Evolutionary conservation across 1,140 invertebrate species (phyloP).

Genomic region (Drosophila tropicalis): DNA sequence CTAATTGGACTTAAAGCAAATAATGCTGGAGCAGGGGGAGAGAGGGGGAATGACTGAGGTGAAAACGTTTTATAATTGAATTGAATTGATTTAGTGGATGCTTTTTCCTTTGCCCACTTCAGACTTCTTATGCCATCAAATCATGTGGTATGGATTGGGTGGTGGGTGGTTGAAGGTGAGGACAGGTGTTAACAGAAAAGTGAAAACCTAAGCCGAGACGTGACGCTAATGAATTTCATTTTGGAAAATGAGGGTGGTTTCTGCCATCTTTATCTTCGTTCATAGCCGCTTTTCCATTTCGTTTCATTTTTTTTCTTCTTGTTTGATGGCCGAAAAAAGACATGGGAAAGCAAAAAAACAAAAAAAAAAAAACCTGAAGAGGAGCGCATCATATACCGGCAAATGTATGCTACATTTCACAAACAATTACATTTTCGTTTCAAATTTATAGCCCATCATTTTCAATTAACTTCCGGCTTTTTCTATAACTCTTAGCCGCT

Average conservation of each 20-base stretch:
- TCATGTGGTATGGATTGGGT: constrained; percentile 15
- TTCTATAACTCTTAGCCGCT: constrained; percentile 35
- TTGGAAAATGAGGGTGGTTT: constrained; percentile 23
- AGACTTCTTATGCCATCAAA: background rate
- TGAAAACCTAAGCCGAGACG: constrained; percentile 19
- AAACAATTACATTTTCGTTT: constrained; percentile 65
- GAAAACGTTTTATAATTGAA: constrained; percentile 69
- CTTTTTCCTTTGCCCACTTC: constrained; percentile 25
- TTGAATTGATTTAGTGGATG: constrained; percentile 75
- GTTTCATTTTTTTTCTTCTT: background rate
- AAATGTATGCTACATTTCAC: constrained; percentile 44
- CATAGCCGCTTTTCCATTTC: background rate
- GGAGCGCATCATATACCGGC: background rate
- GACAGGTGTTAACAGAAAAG: constrained; percentile 44
- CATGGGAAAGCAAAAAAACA: background rate
- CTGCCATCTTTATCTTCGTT: background rate
- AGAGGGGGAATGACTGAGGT: background rate
- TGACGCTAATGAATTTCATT: constrained; percentile 61
- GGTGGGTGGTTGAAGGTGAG: constrained; percentile 1
- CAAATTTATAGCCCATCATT: constrained; percentile 58
- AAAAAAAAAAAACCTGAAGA: background rate
- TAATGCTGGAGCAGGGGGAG: background rate
- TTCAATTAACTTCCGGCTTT: constrained; percentile 67
- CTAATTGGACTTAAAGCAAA: constrained; percentile 48
- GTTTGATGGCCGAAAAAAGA: background rate